Percentiles rank a stretch among this genome's conserved stretches.
phyloP scores from a whole-genome alignment of 2,888 invertebrate species.

The Oscheius onirici region DNA sequence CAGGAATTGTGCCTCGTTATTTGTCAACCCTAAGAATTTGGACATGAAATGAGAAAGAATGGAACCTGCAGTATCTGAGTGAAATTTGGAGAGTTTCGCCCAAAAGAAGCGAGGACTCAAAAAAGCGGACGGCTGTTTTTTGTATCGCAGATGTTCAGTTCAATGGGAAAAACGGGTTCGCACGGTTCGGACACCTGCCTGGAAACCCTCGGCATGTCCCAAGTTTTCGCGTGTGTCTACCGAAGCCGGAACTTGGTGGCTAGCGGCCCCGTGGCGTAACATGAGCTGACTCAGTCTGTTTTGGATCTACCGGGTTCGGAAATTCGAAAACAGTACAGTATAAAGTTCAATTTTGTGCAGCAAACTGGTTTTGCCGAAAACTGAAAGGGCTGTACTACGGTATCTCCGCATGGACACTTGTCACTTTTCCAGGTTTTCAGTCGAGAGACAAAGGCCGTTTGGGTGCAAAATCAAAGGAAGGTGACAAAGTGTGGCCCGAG shows the following conservation, averaged over 20 bases:
- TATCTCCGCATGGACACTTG: slow-evolving; percentile 4
- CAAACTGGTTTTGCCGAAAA: slow-evolving; percentile 21
- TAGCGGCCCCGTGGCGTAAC: not conserved
- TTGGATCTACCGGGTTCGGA: not conserved
- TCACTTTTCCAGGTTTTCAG: no score
- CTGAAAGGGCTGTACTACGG: slow-evolving; percentile 17
- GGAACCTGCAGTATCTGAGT: no score
- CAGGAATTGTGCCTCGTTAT: not conserved
- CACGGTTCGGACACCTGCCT: not conserved
- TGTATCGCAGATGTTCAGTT: slow-evolving; percentile 24
- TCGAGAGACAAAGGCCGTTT: no score
- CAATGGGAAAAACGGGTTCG: slow-evolving; percentile 26
- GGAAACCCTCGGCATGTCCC: not conserved
- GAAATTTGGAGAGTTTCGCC: no score
- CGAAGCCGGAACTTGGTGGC: no score
- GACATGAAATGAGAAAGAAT: no score
- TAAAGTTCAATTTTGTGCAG: not conserved
- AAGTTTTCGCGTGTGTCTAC: no score
- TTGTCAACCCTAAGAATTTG: no score
- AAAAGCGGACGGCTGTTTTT: slow-evolving; percentile 19
- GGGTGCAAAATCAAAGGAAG: not conserved
- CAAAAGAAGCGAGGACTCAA: not conserved
- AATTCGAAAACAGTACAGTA: not conserved
- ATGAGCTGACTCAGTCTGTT: not conserved
- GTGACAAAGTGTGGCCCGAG: not conserved